Conservation (phyloP, 2,113 vertebrate species). For the Malurus alboscapulatus region DNA sequence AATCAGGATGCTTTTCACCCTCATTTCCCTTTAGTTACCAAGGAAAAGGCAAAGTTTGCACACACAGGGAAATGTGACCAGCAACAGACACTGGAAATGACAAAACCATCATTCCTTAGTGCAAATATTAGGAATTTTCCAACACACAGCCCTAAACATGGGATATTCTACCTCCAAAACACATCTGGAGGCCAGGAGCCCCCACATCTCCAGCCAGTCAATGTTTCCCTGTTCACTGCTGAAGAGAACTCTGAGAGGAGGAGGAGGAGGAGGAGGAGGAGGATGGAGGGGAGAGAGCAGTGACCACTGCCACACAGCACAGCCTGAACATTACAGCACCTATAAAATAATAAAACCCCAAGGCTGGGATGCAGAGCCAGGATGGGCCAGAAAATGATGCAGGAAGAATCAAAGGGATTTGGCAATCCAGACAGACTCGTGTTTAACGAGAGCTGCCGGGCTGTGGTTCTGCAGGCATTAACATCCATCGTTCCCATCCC, state of each 20-base stretch:
- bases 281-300: rapidly evolving
- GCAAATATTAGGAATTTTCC: background rate
- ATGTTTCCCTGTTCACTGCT: background rate
- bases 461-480: background rate
- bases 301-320: rapidly evolving
- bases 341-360: conserved; percentile 39
- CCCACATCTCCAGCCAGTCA: background rate
- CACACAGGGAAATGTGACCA: rapidly evolving
- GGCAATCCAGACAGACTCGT: background rate
- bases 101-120: background rate
- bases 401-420: conserved; percentile 10
- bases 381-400: background rate
- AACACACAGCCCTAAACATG: background rate
- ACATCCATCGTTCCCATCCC: background rate
- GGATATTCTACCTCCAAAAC: background rate
- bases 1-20: background rate
- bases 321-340: background rate
- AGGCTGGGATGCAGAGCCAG: background rate
- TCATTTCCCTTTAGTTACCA: background rate
- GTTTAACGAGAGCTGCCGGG: background rate
- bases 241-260: background rate
- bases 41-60: background rate
- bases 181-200: rapidly evolving
- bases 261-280: background rate
- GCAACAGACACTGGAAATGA: rapidly evolving